Evolutionary conservation across 2,888 invertebrate genomes (phyloP), one percentile per base, ranked within the genome.

Genomic region (Synanthedon vespiformis): DNA sequence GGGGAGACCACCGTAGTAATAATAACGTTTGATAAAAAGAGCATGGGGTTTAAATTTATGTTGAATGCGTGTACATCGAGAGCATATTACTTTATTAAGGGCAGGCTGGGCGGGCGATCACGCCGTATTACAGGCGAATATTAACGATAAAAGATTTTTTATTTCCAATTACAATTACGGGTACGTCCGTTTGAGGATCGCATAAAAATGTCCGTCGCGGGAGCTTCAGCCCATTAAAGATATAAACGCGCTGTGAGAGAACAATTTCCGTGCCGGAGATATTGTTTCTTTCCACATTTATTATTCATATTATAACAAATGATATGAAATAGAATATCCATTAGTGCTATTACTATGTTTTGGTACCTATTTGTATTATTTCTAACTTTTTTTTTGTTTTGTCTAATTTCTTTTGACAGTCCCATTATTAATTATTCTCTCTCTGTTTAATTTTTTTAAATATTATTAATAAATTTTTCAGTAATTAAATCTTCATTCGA

Each of bases 51-150:
- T 70, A 74, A 81, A 84, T 85, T 78, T 85, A 85, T 85, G 83
- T 79, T 81, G 79, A 80, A 81, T 79, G 82, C 82, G 81, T 79
- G 82, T 75, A 74, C 82, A 81, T 87, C 85, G 82, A 80, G 85
- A 84, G 79, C 74, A 80, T 83, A 87, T 85, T 81, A 81, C 85
- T 85, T 85, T 84, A 85, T 85, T 81, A 85, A 83, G 79, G 77
- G 74, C 81, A 74, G 68, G 71, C 78, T 67, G 73, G 77, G 77
- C 77, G 80, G 80, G 74, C 77, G 74, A 72, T 65, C 72, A 67
- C 68, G 72, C 74, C 56, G 64, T 72, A 74, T 70, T 75, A 72
- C 73, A 65, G 70, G 72, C 72, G 65, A 72, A 77, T 74, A 71
- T 71, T 65, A 68, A 67, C 72, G 76, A 79, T 81, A 77, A 79